A percentile compares a stretch with the other conserved stretches of the same genome.
These are phyloP conservation scores for Clarias batrachus DNA, from an alignment of 2,113 vertebrate species.

Conservation along the genomic window DNA sequence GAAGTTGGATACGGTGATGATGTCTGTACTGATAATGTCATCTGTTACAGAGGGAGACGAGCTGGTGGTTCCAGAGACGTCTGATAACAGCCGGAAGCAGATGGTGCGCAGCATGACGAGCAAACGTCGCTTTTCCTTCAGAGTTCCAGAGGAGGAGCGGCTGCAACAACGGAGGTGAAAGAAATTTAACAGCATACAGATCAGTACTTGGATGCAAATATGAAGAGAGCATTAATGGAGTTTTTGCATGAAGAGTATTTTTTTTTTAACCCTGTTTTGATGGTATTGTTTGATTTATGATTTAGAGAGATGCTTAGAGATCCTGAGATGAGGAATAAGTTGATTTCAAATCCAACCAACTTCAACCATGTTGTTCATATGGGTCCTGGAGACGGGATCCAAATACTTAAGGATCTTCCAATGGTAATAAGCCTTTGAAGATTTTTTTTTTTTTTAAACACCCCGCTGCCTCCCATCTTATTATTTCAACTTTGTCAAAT, in stretches of 20 bases:
- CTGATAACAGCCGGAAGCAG: constrained; percentile 96
- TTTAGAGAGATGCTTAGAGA: constrained; percentile 96
- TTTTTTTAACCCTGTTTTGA: not conserved
- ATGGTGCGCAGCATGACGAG: constrained; percentile 97
- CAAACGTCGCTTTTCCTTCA: constrained; percentile 94
- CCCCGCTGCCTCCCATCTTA: not conserved
- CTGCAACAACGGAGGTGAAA: constrained; percentile 88
- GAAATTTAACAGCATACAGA: not conserved
- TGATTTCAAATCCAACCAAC: constrained; percentile 99
- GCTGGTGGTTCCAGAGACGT: constrained; percentile 95
- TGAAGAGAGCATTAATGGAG: not conserved
- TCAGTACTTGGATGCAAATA: not conserved
- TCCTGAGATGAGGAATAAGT: constrained; percentile 98
- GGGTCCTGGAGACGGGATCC: constrained; percentile 98
- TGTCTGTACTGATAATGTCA: constrained; percentile 34
- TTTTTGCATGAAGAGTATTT: too few relatives aligned
- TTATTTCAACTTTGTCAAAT: not conserved
- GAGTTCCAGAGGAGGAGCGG: constrained; percentile 92
- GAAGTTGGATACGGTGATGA: not conserved
- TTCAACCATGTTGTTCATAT: constrained; percentile 99
- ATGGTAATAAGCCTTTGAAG: constrained; percentile 76
- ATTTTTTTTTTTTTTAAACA: too few relatives aligned
- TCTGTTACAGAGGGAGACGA: constrained; percentile 89
- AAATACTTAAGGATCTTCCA: constrained; percentile 97
- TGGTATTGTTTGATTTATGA: not conserved